Percentiles rank a stretch among this genome's conserved stretches.
phyloP scores from a whole-genome alignment of 2,113 vertebrate genomes.

The Crypturellus undulatus region DNA sequence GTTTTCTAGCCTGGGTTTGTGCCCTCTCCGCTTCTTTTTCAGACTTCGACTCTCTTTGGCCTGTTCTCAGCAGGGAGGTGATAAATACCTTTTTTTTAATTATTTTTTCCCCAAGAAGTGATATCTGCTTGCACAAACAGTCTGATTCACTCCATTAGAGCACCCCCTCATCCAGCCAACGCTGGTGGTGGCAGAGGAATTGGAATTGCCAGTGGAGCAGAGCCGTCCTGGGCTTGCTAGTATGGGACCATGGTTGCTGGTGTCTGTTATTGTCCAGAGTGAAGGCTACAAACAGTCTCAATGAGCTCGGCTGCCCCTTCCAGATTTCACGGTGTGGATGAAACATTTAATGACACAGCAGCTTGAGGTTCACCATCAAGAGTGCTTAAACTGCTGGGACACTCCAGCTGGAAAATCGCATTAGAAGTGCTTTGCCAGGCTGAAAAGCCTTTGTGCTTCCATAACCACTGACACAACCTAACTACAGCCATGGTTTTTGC shows the following conservation, averaged over 20 bases:
- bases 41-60: background rate
- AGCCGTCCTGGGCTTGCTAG: accelerated
- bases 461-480: background rate
- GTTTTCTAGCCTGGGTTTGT: background rate
- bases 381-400: background rate
- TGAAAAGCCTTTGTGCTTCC: background rate
- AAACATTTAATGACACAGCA: accelerated
- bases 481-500: background rate
- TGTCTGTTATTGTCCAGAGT: accelerated
- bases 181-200: background rate
- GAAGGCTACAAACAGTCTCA: background rate
- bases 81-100: background rate
- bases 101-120: too few relatives aligned
- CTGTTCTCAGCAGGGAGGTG: background rate
- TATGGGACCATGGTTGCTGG: background rate
- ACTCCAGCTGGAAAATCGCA: background rate
- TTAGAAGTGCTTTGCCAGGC: background rate
- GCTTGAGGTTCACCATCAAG: background rate
- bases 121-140: background rate
- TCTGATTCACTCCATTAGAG: background rate
- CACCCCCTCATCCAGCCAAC: background rate
- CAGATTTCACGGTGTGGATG: background rate
- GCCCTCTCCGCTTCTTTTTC: background rate
- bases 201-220: background rate
- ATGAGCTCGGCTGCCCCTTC: background rate